Evolutionary conservation across 53 echinoderm and acorn worm genomes (phyloP).

Genomic region (Echinometra lucunter): DNA sequence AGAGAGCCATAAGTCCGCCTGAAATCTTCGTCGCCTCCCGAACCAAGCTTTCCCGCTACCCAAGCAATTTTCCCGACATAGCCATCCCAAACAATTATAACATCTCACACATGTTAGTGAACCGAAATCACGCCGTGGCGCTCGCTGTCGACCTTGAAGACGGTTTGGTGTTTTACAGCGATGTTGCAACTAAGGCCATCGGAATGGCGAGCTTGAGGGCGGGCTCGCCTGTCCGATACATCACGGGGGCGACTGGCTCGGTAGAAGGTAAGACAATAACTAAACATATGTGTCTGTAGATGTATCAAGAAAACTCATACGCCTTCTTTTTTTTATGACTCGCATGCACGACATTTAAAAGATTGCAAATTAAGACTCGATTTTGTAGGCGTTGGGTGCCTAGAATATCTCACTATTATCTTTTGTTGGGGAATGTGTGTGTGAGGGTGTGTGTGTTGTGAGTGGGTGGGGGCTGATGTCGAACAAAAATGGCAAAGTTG

Average conservation of each 20-base stretch:
- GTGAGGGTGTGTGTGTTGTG: too few relatives aligned
- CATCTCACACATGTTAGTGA: slow-evolving; percentile 71
- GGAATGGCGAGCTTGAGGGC: slow-evolving; percentile 56
- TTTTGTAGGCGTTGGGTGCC: too few relatives aligned
- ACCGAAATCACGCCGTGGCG: slow-evolving; percentile 75
- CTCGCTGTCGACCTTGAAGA: slow-evolving; percentile 81
- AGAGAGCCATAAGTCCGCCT: slow-evolving; percentile 79
- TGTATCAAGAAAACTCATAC: too few relatives aligned
- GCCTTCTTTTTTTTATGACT: too few relatives aligned
- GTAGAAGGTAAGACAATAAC: slow-evolving; percentile 69
- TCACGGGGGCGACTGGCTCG: slow-evolving; percentile 67
- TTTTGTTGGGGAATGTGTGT: too few relatives aligned
- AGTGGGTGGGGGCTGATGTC: too few relatives aligned
- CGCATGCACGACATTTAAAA: too few relatives aligned
- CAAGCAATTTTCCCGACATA: slow-evolving; percentile 80
- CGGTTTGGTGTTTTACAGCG: slow-evolving; percentile 84
- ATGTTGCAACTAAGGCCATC: slow-evolving; percentile 70
- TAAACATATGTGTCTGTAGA: too few relatives aligned
- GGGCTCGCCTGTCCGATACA: slow-evolving; percentile 45
- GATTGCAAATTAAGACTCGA: too few relatives aligned
- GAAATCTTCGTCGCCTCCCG: slow-evolving; percentile 75
- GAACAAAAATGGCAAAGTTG: too few relatives aligned
- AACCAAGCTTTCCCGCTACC: slow-evolving; percentile 78
- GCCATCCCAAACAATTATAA: slow-evolving; percentile 17
- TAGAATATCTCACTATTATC: too few relatives aligned